A percentile compares a stretch with the other conserved stretches of the same genome.
These are phyloP conservation scores for Bombylius major DNA, from an alignment of 2,888 invertebrate genomes.

Conservation along the genomic window DNA sequence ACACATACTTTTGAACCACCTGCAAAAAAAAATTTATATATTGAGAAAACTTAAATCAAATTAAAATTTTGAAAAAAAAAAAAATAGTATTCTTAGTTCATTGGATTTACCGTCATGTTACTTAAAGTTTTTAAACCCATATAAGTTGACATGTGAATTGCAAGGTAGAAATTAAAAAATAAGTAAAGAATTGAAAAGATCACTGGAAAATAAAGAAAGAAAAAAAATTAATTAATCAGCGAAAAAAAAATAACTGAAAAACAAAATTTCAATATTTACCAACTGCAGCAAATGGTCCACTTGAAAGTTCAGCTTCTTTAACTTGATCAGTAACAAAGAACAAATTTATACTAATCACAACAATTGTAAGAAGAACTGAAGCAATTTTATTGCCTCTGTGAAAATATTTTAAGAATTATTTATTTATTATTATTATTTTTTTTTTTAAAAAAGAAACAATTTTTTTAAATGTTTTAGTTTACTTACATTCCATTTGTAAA, in stretches of 20 bases:
- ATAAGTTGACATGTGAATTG: constrained; percentile 54
- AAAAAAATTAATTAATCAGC: not conserved
- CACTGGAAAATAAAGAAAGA: constrained; percentile 22
- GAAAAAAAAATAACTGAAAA: not conserved
- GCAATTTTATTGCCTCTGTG: constrained; percentile 55
- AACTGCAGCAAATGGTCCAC: constrained; percentile 37
- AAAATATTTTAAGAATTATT: constrained; percentile 16
- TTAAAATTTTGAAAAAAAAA: not conserved
- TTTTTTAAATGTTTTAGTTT: not conserved
- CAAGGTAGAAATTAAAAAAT: constrained; percentile 58
- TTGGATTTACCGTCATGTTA: constrained; percentile 30
- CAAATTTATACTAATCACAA: constrained; percentile 67
- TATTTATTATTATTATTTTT: too few species aligned
- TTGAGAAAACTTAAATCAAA: not conserved
- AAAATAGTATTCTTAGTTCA: not conserved
- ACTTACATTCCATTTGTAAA: constrained; percentile 68
- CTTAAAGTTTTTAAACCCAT: constrained; percentile 43
- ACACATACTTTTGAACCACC: constrained; percentile 45
- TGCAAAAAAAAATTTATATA: constrained; percentile 23
- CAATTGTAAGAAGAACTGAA: constrained; percentile 49
- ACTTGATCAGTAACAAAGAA: constrained; percentile 60
- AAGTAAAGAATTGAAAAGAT: constrained; percentile 55
- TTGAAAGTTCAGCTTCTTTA: constrained; percentile 31
- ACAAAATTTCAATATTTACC: constrained; percentile 22
- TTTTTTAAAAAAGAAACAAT: too few species aligned